Evolutionary conservation across 2,888 invertebrate genomes (phyloP).

Genomic region (Drosophila tripunctata): DNA sequence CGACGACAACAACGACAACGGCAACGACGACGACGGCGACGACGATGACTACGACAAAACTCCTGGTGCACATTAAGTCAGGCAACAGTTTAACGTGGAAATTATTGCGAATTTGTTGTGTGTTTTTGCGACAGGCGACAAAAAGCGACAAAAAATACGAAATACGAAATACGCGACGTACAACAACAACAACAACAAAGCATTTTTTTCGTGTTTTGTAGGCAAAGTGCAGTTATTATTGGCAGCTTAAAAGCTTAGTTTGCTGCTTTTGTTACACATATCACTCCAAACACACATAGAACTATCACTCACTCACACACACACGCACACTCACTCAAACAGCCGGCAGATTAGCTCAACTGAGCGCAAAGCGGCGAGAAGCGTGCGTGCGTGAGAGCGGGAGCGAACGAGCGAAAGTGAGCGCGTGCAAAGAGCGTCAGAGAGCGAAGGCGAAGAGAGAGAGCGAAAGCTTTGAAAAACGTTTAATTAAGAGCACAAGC

Average conservation of each 20-base stretch:
- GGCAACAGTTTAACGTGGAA: conserved; percentile 83
- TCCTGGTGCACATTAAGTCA: conserved; percentile 79
- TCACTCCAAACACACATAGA: conserved; percentile 1
- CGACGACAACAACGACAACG: conserved; percentile 36
- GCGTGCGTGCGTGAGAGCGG: conserved; percentile 11
- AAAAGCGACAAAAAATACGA: conserved; percentile 4
- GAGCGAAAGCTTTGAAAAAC: conserved; percentile 31
- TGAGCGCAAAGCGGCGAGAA: background rate
- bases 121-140: conserved; percentile 69
- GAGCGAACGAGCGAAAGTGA: conserved; percentile 21
- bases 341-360: conserved; percentile 53
- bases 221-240: conserved; percentile 50
- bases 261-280: conserved; percentile 39
- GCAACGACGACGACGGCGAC: conserved; percentile 30
- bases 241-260: conserved; percentile 13
- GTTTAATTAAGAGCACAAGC: conserved; percentile 41
- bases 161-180: background rate
- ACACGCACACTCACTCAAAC: conserved; percentile 7
- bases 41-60: conserved; percentile 78
- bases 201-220: conserved; percentile 45
- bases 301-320: conserved; percentile 3
- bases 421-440: conserved; percentile 10
- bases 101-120: conserved; percentile 84
- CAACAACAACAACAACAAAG: conserved; percentile 9
- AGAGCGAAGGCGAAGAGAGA: too few relatives aligned